Evolutionary conservation across 1,140 invertebrate species (phyloP).

Genomic region (Ptiloglossa arizonensis): DNA sequence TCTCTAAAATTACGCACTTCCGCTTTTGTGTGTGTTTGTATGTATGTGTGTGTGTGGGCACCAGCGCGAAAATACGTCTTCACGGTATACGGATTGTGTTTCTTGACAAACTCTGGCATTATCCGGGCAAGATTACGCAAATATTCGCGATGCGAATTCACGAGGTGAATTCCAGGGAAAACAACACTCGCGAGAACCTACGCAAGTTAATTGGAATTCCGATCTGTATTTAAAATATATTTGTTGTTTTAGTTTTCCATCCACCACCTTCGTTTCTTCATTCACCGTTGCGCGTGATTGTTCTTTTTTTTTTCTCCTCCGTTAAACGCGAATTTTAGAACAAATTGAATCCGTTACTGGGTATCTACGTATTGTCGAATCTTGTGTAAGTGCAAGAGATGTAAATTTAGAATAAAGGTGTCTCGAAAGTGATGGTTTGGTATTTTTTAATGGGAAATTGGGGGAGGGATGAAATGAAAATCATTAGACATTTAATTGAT

Average conservation of each 20-base stretch:
- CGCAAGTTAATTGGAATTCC: conserved; percentile 13
- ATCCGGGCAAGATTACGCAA: neutral
- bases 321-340: conserved; percentile 9
- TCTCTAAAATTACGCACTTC: neutral
- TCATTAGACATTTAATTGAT: no score
- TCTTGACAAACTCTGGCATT: neutral
- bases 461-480: no score
- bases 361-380: no score
- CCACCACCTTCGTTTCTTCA: neutral
- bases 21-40: no score
- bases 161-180: neutral
- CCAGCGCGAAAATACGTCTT: neutral
- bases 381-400: no score
- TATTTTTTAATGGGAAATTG: no score
- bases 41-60: no score
- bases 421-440: no score
- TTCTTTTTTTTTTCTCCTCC: neutral
- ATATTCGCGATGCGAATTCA: neutral
- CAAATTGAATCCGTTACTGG: no score
- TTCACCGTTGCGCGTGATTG: neutral
- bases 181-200: neutral
- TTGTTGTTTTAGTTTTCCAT: neutral
- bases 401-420: no score
- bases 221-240: neutral
- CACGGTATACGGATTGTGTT: neutral